Evolutionary conservation across 92 coral and sea anemone genomes (phyloP).

Genomic region (Parazoanthus swiftii): DNA sequence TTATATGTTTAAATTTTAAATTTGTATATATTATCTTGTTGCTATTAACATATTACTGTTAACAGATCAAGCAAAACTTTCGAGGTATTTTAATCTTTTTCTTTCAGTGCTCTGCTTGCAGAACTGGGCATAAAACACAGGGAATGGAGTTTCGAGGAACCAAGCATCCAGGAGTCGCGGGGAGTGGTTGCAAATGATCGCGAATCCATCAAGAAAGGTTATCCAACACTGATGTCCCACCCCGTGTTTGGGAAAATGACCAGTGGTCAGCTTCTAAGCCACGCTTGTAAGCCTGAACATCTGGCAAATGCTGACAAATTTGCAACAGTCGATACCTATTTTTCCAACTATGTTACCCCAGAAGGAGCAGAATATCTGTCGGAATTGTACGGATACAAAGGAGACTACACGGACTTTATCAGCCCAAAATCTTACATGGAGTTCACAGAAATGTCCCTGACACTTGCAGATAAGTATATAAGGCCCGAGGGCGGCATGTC

Average conservation of each 20-base stretch:
- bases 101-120: conserved; percentile 55
- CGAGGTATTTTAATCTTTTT: background rate
- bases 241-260: conserved; percentile 69
- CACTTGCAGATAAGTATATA: conserved; percentile 53
- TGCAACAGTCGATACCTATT: conserved; percentile 70
- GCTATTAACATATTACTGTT: background rate
- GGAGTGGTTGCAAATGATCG: conserved; percentile 67
- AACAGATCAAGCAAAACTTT: background rate
- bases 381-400: conserved; percentile 75
- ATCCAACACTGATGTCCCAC: conserved; percentile 54
- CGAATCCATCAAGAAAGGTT: conserved; percentile 65
- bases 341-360: conserved; percentile 68
- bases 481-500: conserved; percentile 82
- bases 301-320: conserved; percentile 56
- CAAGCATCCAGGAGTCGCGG: conserved; percentile 72
- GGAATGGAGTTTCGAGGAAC: conserved; percentile 66
- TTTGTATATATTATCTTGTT: background rate
- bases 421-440: conserved; percentile 76
- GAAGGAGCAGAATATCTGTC: conserved; percentile 84
- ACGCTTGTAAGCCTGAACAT: conserved; percentile 66
- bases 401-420: conserved; percentile 79
- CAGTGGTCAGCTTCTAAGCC: conserved; percentile 59
- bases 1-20: too few species aligned
- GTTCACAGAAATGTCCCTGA: conserved; percentile 58
- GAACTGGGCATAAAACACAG: conserved; percentile 65